A percentile compares a stretch with the other conserved stretches of the same genome.
phyloP scores from a whole-genome alignment of 2,113 vertebrate species.

The Micromys minutus region DNA sequence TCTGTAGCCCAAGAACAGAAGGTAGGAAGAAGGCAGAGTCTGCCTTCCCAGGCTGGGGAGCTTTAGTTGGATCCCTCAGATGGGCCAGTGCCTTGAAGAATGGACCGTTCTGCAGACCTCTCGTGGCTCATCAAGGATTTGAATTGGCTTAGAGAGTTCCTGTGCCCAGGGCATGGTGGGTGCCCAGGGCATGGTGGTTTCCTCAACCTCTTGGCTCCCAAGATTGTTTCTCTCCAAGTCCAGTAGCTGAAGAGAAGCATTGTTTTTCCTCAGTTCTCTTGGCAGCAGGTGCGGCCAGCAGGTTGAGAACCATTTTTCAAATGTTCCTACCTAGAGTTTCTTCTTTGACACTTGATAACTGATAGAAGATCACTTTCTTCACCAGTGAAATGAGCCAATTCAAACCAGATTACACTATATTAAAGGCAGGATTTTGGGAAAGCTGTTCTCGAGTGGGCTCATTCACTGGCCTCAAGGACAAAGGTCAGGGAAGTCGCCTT shows the following conservation, averaged over 20 bases:
- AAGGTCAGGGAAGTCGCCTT: no score
- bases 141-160: neutral
- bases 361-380: neutral
- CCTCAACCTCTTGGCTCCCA: neutral
- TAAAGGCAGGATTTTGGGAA: no score
- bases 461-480: no score
- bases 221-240: neutral
- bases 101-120: fast-evolving
- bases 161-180: no score
- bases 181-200: neutral
- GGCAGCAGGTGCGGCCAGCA: neutral
- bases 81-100: neutral
- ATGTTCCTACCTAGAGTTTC: neutral
- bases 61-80: neutral
- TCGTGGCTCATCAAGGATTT: neutral
- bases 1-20: neutral
- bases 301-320: neutral
- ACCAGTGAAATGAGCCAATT: no score
- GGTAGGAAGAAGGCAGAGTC: neutral
- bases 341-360: neutral
- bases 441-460: no score
- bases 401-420: no score
- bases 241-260: neutral
- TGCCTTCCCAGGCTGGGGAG: neutral
- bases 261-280: neutral